A percentile compares a stretch with the other conserved stretches of the same genome.
These are phyloP conservation scores for Orcinus orca DNA, from an alignment of 2,113 vertebrate genomes.

Conservation along the genomic window DNA sequence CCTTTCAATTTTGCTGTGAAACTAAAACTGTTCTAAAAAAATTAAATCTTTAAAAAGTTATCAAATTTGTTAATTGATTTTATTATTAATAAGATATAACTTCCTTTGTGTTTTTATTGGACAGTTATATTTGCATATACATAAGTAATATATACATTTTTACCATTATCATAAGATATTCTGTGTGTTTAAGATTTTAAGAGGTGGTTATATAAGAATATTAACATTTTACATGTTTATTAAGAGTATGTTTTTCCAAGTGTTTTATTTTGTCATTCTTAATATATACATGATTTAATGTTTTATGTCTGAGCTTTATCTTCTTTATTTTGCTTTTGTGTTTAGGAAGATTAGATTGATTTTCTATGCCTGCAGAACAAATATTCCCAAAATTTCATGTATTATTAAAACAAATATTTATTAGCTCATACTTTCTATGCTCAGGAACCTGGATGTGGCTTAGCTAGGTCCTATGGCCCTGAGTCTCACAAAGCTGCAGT, in stretches of 20 bases:
- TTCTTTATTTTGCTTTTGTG: not conserved
- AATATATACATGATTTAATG: not conserved
- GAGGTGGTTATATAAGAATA: not conserved
- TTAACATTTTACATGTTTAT: not conserved
- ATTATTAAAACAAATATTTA: not conserved
- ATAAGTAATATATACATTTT: not conserved
- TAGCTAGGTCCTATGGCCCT: not conserved
- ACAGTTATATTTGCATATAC: accelerated
- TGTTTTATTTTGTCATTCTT: not conserved
- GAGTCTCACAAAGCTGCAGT: not conserved
- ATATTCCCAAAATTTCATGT: not conserved
- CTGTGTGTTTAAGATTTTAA: not conserved
- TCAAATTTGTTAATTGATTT: not conserved
- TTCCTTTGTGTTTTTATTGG: not conserved
- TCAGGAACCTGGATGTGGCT: not conserved
- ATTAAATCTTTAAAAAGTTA: not conserved
- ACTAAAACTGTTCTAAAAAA: not conserved
- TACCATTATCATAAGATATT: not conserved
- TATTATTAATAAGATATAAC: not conserved
- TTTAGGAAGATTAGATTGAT: not conserved
- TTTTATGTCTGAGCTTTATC: not conserved
- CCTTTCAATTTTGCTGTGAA: not conserved
- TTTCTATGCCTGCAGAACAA: not conserved
- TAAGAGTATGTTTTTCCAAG: not conserved
- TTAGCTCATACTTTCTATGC: not conserved